phyloP scores from a whole-genome alignment of 2,797 vertebrate species.

The Tapirus indicus region DNA sequence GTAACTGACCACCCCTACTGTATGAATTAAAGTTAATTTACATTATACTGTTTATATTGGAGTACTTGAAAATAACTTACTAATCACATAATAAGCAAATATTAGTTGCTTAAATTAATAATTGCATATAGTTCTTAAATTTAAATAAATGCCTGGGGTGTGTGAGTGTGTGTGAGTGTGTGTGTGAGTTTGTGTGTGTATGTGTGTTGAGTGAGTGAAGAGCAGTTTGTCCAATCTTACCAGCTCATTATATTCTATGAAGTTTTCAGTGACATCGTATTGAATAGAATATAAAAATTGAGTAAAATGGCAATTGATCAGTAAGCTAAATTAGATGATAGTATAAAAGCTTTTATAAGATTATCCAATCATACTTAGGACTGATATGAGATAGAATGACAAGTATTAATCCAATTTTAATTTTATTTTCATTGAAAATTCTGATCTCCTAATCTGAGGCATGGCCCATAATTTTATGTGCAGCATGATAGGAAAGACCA shows the following conservation, averaged over 20 bases:
- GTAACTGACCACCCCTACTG: background rate
- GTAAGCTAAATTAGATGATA: background rate
- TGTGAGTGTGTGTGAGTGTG: too few species aligned
- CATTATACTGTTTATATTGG: background rate
- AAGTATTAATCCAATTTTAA: background rate
- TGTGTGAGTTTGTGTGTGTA: background rate
- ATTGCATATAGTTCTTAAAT: background rate
- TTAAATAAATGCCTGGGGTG: background rate
- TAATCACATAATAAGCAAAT: background rate
- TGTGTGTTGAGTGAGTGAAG: background rate
- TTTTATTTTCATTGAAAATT: slow-evolving; percentile 23
- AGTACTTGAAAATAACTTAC: slow-evolving; percentile 26
- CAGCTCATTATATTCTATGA: background rate
- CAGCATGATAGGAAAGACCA: background rate
- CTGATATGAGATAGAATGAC: background rate
- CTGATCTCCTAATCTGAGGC: background rate
- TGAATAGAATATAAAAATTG: background rate
- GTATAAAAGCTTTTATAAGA: background rate
- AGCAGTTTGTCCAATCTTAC: background rate
- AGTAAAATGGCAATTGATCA: background rate
- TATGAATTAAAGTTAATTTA: slow-evolving; percentile 14
- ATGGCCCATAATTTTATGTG: background rate
- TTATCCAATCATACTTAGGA: background rate
- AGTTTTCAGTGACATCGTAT: background rate
- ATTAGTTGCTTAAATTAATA: background rate